A percentile compares a stretch with the other conserved stretches of the same genome.
Conservation (phyloP, 1,140 invertebrate genomes). For the Mycetomoellerius zeteki region DNA sequence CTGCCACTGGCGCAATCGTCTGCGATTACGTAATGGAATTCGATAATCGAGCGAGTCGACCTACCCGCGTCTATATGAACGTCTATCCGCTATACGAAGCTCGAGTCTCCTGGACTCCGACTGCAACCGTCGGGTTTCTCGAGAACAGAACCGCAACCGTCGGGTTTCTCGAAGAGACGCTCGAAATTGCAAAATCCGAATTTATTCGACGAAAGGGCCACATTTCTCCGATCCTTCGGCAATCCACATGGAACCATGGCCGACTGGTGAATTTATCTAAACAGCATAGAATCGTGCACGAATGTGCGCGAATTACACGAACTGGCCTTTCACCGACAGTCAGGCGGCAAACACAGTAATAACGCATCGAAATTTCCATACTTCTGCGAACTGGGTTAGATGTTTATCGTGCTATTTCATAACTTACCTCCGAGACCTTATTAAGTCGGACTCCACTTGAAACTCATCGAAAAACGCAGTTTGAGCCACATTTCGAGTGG, state of each 20-base stretch:
- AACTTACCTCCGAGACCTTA: neutral
- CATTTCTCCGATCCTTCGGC: neutral
- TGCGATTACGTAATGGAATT: conserved; percentile 49
- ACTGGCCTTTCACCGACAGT: conserved; percentile 38
- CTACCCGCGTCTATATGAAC: neutral
- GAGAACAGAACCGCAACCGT: neutral
- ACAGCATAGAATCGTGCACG: neutral
- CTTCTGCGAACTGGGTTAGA: conserved; percentile 13
- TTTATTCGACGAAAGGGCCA: neutral
- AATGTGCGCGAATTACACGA: conserved; percentile 16
- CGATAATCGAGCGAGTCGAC: conserved; percentile 45
- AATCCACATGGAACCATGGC: neutral
- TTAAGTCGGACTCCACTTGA: neutral
- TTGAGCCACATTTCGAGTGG: neutral
- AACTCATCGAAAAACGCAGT: neutral
- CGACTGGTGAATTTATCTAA: neutral
- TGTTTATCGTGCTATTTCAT: conserved; percentile 7
- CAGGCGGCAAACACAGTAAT: neutral
- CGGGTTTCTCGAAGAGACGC: neutral
- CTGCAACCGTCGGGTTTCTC: neutral
- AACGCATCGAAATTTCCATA: conserved; percentile 21
- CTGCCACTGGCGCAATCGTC: conserved; percentile 21
- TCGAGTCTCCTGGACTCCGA: neutral
- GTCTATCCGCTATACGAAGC: neutral
- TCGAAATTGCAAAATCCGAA: conserved; percentile 5